These are phyloP conservation scores for Siniperca undulata DNA, from an alignment of 2,797 vertebrate species.

Conservation along the genomic window DNA sequence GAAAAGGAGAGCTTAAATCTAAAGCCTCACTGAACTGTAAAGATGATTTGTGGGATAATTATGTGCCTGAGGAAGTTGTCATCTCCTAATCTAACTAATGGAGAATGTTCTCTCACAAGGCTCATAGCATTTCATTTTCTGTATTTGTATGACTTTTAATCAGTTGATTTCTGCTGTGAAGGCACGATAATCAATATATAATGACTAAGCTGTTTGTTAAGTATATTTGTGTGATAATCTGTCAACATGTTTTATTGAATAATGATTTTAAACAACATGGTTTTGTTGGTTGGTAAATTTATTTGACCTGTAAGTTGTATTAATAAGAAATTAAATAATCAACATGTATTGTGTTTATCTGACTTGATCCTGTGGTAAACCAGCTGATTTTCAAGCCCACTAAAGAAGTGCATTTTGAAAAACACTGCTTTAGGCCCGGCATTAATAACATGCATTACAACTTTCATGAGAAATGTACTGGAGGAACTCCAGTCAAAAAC, in stretches of 20 bases:
- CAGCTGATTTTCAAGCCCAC: background rate
- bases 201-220: constrained; percentile 15
- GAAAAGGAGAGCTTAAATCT: constrained; percentile 16
- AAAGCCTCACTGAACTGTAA: constrained; percentile 30
- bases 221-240: constrained; percentile 22
- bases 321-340: constrained; percentile 44
- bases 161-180: constrained; percentile 16
- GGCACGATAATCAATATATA: constrained; percentile 1
- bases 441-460: background rate
- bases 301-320: constrained; percentile 41
- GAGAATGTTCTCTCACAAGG: constrained; percentile 12
- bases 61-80: constrained; percentile 54
- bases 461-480: background rate
- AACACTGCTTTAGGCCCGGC: background rate
- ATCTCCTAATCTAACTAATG: constrained; percentile 16
- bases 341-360: constrained; percentile 11
- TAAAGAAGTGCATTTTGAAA: background rate
- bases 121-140: constrained; percentile 1
- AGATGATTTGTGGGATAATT: constrained; percentile 23
- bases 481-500: background rate
- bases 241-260: constrained; percentile 17
- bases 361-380: constrained; percentile 3
- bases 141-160: constrained; percentile 13
- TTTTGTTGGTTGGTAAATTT: constrained; percentile 36
- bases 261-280: constrained; percentile 23